Base-by-base conservation (phyloP, 2,113 vertebrate genomes). In the Oostethus manadensis region DNA sequence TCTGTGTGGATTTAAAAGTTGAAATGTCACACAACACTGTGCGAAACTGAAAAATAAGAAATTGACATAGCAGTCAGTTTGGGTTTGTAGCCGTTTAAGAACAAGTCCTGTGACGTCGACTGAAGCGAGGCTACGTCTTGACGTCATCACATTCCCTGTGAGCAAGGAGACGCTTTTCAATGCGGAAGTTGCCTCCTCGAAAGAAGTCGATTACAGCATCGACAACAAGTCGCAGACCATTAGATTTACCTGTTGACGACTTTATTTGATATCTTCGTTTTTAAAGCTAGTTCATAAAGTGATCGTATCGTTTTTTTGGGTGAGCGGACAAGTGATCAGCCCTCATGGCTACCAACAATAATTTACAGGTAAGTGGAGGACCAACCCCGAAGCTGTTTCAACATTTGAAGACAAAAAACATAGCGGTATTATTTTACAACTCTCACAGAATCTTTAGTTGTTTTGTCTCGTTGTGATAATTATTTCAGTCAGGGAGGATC, bases 341-440 rank as follows among this genome's bases (percentile, higher is more conserved):
- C 82, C 50, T 71, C 80, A 91, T 91, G 89, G 88, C 88, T 86
- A 76, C 88, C 82, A 90, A 86, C 86, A 89, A 86, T 62, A 91
- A 90, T 84, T 87, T 91, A 66, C 89, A 90, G 90, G 90, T 90
- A 88, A 89, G 88, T 84, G 66, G 59, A 51, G 46, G 62, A 64
- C 18, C 61, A 64, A 67, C 48, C 68, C 58, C 21, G 11, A 8
- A 21, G 64, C 47, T 61, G 15, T 45, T 67, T 68, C 15, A 47
- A 26, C 40, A 21, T 17, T n/a, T 26, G 40, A 3, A 1, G 46
- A 11, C 7, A 3, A 17, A 26, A 26, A 58, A 44, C 14, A 50
- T 10, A 17, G 22, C 18, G 1, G 14, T 45, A 26, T 13, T n/a
- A 21, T 18, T 23, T 18, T 15, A 26, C 17, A 58, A 33, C 23